Conservation (phyloP, 2,797 vertebrate genomes). For the Vespertilio murinus region DNA sequence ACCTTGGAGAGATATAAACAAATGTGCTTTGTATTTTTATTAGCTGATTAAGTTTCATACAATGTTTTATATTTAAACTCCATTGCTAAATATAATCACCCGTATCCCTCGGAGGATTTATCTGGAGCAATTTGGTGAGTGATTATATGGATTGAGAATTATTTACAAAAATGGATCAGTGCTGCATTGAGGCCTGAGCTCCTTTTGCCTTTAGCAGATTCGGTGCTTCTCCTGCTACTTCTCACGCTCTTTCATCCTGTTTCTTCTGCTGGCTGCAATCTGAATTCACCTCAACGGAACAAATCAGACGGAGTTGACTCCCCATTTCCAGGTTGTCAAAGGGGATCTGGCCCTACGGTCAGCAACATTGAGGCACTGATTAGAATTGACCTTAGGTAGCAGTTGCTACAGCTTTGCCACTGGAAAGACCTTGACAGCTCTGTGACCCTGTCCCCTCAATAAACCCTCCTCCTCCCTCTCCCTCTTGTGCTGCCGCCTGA, state of each 20-base stretch:
- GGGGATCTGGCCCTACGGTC: not conserved
- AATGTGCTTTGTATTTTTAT: constrained; percentile 51
- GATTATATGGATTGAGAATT: constrained; percentile 49
- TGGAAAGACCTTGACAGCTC: constrained; percentile 80
- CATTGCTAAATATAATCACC: constrained; percentile 46
- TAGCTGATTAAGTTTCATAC: not conserved
- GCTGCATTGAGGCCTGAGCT: not conserved
- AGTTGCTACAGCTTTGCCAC: not conserved
- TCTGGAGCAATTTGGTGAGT: not conserved
- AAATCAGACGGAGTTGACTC: not conserved
- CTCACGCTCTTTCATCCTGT: constrained; percentile 8
- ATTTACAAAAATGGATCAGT: not conserved
- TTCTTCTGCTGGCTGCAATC: not conserved
- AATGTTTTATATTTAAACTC: constrained; percentile 48
- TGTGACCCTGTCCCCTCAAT: constrained; percentile 43
- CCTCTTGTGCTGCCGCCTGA: constrained; percentile 65
- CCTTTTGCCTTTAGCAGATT: constrained; percentile 20
- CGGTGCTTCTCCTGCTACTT: not conserved
- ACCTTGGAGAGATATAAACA: constrained; percentile 58
- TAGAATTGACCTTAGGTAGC: constrained; percentile 64
- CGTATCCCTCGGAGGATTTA: constrained; percentile 9
- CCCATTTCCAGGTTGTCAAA: not conserved
- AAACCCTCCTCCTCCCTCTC: constrained; percentile 53
- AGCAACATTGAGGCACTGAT: constrained; percentile 57
- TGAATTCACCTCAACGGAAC: not conserved